phyloP scores from a whole-genome alignment of 2,113 vertebrate species.

The Kryptolebias marmoratus region DNA sequence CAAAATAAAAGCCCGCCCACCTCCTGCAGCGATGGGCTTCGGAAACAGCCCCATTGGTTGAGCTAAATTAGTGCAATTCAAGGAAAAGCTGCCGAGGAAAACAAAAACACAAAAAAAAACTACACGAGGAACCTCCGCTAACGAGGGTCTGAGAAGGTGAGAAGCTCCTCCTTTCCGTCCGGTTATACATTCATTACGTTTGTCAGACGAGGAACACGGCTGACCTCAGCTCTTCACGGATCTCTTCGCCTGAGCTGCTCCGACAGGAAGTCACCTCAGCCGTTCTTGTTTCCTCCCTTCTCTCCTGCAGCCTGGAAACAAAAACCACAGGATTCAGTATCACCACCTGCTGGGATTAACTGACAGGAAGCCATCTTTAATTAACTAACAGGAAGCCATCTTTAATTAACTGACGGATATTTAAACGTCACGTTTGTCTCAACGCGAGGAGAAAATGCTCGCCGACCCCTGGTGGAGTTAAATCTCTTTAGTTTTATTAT shows the following conservation, averaged over 20 bases:
- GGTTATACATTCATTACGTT: conserved; percentile 76
- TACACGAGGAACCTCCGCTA: conserved; percentile 41
- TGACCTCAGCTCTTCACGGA: not conserved
- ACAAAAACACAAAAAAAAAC: conserved; percentile 25
- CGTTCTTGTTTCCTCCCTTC: conserved; percentile 77
- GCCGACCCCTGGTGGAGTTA: too few relatives aligned
- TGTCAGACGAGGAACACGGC: conserved; percentile 43
- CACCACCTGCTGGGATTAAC: not conserved
- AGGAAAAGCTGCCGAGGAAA: conserved; percentile 76
- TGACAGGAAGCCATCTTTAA: too few relatives aligned
- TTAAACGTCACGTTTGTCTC: too few relatives aligned
- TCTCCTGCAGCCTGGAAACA: conserved; percentile 70
- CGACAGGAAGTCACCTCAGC: conserved; percentile 34
- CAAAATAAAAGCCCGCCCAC: conserved; percentile 7
- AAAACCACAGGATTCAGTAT: not conserved
- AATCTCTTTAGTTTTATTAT: too few relatives aligned
- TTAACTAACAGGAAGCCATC: too few relatives aligned
- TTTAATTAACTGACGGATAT: too few relatives aligned
- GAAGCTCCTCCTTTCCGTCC: conserved; percentile 54
- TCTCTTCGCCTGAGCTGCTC: conserved; percentile 39
- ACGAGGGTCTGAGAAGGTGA: conserved; percentile 50
- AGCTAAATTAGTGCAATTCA: conserved; percentile 79
- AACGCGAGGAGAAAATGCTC: too few relatives aligned
- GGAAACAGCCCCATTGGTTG: conserved; percentile 59
- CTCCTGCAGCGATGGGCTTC: conserved; percentile 30